Percentiles rank a stretch among this genome's conserved stretches.
Evolutionary conservation across 2,888 invertebrate species (phyloP).

Genomic region (Drosophila mimetica): DNA sequence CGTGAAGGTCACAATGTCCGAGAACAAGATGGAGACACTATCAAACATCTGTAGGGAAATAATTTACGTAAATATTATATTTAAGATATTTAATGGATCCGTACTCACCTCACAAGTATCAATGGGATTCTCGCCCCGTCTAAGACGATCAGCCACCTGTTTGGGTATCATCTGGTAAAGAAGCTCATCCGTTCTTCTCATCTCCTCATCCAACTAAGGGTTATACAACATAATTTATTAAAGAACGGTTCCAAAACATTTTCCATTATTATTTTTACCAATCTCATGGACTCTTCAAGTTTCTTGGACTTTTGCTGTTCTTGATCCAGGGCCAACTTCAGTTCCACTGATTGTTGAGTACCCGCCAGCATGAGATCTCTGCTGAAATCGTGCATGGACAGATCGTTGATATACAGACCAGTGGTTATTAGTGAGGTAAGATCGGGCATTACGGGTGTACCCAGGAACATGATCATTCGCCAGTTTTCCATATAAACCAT

Average conservation of each 20-base stretch:
- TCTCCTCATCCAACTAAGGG: slow-evolving; percentile 93
- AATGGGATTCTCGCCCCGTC: slow-evolving; percentile 97
- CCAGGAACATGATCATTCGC: slow-evolving; percentile 98
- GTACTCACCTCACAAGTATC: slow-evolving; percentile 95
- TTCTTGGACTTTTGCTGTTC: slow-evolving; percentile 98
- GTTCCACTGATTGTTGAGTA: slow-evolving; percentile 98
- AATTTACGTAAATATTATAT: neutral
- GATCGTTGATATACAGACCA: slow-evolving; percentile 98
- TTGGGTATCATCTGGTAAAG: slow-evolving; percentile 99
- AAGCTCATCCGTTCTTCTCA: slow-evolving; percentile 97
- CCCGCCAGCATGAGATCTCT: slow-evolving; percentile 97
- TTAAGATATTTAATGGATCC: neutral
- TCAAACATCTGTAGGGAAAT: slow-evolving; percentile 93
- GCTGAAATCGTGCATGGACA: slow-evolving; percentile 99
- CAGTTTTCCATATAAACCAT: slow-evolving; percentile 99
- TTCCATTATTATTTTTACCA: slow-evolving; percentile 4
- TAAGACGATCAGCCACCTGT: slow-evolving; percentile 96
- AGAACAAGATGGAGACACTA: slow-evolving; percentile 97
- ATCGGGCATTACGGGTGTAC: slow-evolving; percentile 98
- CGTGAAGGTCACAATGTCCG: slow-evolving; percentile 98
- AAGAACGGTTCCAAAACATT: neutral
- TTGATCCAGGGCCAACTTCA: slow-evolving; percentile 97
- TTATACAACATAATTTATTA: too few species aligned
- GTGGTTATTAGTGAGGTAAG: slow-evolving; percentile 95
- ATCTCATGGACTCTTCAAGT: slow-evolving; percentile 96